Percentiles rank a stretch among this genome's conserved stretches.
Conservation (phyloP, 2,113 vertebrate genomes). For the Panthera tigris region DNA sequence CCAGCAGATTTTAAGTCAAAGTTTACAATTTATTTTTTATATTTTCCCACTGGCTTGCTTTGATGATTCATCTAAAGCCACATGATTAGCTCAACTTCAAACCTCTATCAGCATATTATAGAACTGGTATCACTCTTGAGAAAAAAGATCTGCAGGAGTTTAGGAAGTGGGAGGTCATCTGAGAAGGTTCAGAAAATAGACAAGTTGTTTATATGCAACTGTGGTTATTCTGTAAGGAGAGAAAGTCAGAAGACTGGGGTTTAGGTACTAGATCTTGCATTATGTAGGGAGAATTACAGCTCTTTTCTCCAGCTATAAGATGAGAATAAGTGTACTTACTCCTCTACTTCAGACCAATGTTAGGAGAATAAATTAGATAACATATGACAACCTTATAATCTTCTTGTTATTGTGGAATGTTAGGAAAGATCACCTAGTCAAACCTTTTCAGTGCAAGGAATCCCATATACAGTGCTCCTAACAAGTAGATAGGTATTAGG, state of each 20-base stretch:
- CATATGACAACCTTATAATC: background rate
- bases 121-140: background rate
- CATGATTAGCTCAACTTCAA: background rate
- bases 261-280: background rate
- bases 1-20: slow-evolving; percentile 68
- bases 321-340: background rate
- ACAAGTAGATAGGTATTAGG: background rate
- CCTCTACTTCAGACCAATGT: background rate
- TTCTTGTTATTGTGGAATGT: background rate
- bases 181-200: background rate
- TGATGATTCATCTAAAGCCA: background rate
- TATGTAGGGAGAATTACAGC: background rate
- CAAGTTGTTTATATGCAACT: background rate
- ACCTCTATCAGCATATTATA: background rate
- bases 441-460: background rate
- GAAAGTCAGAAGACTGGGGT: background rate
- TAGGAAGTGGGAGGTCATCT: background rate
- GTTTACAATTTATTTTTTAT: slow-evolving; percentile 64
- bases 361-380: background rate
- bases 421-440: background rate
- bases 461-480: background rate
- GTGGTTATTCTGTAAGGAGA: background rate
- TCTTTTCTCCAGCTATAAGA: background rate
- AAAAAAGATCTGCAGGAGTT: background rate
- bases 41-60: slow-evolving; percentile 36